A percentile compares a stretch with the other conserved stretches of the same genome.
phyloP scores from a whole-genome alignment of 2,888 invertebrate species.

The Spilarctia lutea region DNA sequence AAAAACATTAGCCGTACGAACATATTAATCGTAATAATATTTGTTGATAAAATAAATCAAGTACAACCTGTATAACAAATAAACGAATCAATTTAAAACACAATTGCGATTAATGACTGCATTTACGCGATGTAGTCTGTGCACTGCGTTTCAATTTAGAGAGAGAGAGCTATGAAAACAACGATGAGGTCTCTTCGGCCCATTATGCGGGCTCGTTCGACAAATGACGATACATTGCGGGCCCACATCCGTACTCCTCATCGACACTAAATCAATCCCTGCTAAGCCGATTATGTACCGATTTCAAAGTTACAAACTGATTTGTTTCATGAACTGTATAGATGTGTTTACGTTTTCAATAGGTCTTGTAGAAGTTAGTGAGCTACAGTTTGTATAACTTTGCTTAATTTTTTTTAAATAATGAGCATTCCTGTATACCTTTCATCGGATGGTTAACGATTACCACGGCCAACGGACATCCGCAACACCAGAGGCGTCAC shows the following conservation, averaged over 20 bases:
- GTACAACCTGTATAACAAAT: not conserved
- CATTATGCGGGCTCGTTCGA: conserved; percentile 23
- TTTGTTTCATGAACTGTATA: conserved; percentile 9
- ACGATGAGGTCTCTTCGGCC: conserved; percentile 28
- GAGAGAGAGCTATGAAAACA: conserved; percentile 31
- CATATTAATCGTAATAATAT: not conserved
- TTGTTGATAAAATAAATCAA: not conserved
- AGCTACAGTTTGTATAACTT: not conserved
- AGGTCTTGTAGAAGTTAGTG: not conserved
- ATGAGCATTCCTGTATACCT: too few species aligned
- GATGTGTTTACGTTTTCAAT: not conserved
- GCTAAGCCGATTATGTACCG: conserved; percentile 19
- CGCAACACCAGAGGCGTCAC: too few species aligned
- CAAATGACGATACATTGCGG: conserved; percentile 15
- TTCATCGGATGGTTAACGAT: too few species aligned
- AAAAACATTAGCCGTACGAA: not conserved
- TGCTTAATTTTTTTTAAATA: too few species aligned
- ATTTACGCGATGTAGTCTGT: not conserved
- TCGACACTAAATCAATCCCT: conserved; percentile 13
- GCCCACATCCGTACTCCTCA: conserved; percentile 8
- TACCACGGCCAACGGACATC: too few species aligned
- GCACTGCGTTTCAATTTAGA: conserved; percentile 39
- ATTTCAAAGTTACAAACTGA: conserved; percentile 19
- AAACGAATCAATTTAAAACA: not conserved
- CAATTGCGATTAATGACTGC: not conserved